A percentile compares a stretch with the other conserved stretches of the same genome.
phyloP scores from a whole-genome alignment of 2,888 invertebrate species.

The Malthinus flaveolus region DNA sequence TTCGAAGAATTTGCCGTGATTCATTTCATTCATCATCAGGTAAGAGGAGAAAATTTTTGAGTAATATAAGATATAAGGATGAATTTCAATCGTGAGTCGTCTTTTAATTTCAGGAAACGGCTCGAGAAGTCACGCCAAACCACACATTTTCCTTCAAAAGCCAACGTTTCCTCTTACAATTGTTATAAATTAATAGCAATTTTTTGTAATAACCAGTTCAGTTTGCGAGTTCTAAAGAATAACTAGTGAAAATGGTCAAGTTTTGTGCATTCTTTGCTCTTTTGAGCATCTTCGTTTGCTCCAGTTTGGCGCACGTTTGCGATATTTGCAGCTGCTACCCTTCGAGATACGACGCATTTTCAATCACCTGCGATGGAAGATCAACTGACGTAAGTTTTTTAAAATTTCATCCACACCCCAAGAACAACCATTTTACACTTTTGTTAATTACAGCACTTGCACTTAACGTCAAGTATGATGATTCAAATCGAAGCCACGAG shows the following conservation, averaged over 20 bases:
- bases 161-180: slow-evolving; percentile 14
- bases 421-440: not conserved
- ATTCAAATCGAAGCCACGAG: slow-evolving; percentile 5
- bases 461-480: slow-evolving; percentile 19
- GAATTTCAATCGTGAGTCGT: not conserved
- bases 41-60: not conserved
- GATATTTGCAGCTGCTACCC: slow-evolving; percentile 23
- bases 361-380: slow-evolving; percentile 15
- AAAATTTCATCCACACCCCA: not conserved
- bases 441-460: slow-evolving; percentile 13
- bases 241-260: not conserved
- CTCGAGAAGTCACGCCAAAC: not conserved
- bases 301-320: slow-evolving; percentile 15
- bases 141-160: slow-evolving; percentile 21
- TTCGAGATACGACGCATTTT: slow-evolving; percentile 5
- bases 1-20: not conserved
- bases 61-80: not conserved
- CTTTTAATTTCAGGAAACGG: no score
- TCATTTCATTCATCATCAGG: not conserved
- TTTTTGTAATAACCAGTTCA: slow-evolving; percentile 8
- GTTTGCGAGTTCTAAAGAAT: not conserved
- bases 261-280: slow-evolving; percentile 1
- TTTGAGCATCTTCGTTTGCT: not conserved
- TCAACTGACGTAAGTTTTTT: slow-evolving; percentile 10
- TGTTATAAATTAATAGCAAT: slow-evolving; percentile 8